Evolutionary conservation across 2,113 vertebrate species (phyloP), one percentile per base, ranked within the genome.

Genomic region (Bubo blakistoni): DNA sequence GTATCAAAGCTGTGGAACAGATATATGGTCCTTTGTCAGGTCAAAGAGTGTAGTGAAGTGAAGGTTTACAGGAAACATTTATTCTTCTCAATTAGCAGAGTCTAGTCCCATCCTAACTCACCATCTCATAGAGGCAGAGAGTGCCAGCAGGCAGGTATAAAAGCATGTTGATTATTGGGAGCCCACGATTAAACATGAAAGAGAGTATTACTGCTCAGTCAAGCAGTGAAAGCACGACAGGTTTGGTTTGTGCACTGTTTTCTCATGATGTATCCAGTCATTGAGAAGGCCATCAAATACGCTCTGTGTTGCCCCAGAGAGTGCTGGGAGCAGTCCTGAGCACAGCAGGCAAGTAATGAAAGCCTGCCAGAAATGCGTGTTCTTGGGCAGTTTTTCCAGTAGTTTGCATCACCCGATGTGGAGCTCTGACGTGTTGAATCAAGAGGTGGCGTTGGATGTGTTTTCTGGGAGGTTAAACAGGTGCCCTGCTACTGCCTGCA

Each of bases 251-350:
- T 44, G 77, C 38, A 1, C 44, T 9, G 42, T 6, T 54, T 65
- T 29, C 89, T 78, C 66, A 17, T 27, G 65, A 0, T 17, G 69
- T 86, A 30, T 58, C 73, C 30, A 2, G 92, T 14, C 59, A n/a
- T 26, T 66, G 90, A 88, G 94, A 86, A 88, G 79, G 79, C 65
- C 88, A 58, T 80, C 83, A 42, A 57, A 61, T 0, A 11, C 1
- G 2, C 78, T 65, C 34, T 55, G 61, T 72, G 38, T 9, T 47
- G 81, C 74, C 83, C 59, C 29, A 17, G 36, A 42, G 66, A 32
- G 79, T 38, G 77, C 34, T 74, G 92, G 90, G 81, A 78, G n/a
- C 82, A 61, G 71, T 26, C 49, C 70, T 61, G 78, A 42, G 82
- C 87, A 74, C 93, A 86, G 93, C 92, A 46, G 81, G 90, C 62